Percentiles rank a stretch among this genome's conserved stretches.
These are phyloP conservation scores for Spilogale gracilis DNA, from an alignment of 2,113 vertebrate species.

Conservation along the genomic window DNA sequence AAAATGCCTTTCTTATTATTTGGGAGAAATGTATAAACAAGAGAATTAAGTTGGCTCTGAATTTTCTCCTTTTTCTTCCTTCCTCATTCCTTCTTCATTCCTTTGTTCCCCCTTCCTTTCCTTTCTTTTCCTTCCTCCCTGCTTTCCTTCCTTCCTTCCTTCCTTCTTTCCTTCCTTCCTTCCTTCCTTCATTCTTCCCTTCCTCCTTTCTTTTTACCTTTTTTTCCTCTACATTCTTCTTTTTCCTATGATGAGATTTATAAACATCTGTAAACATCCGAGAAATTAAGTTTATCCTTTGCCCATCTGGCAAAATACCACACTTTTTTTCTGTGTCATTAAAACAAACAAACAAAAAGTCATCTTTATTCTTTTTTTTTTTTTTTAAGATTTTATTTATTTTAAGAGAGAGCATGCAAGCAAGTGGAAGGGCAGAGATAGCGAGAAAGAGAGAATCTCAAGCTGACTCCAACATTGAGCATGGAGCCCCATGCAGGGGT, in stretches of 20 bases:
- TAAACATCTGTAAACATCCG: neutral
- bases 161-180: neutral
- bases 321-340: neutral
- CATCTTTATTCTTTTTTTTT: neutral
- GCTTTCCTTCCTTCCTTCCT: too few species aligned
- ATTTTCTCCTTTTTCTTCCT: neutral
- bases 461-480: neutral
- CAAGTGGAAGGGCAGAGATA: neutral
- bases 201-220: neutral
- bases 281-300: neutral
- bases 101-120: neutral
- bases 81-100: neutral
- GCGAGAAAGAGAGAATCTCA: neutral
- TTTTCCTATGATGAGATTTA: neutral
- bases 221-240: neutral
- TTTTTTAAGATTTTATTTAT: neutral
- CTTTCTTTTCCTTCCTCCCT: too few species aligned
- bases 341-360: neutral
- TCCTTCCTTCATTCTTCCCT: too few species aligned
- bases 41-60: neutral
- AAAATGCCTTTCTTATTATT: neutral
- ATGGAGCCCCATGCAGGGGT: too few species aligned
- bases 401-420: neutral
- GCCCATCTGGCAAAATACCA: neutral
- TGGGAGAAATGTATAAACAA: neutral